Base-by-base conservation (phyloP, 2,797 vertebrate species). In the Phaenicophaeus curvirostris region DNA sequence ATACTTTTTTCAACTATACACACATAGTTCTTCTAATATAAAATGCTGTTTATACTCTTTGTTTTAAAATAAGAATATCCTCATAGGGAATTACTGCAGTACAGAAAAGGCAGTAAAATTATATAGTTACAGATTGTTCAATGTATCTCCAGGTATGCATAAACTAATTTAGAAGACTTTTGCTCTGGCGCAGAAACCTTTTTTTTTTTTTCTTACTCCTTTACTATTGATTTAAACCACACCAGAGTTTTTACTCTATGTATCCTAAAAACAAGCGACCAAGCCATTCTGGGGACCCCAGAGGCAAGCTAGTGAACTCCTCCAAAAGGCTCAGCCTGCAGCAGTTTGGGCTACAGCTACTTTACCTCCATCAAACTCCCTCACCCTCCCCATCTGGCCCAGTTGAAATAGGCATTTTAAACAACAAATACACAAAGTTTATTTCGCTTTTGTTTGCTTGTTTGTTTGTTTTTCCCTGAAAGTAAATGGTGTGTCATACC, bases 31-130 rank as follows among this genome's bases (percentile, higher is more conserved):
- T 35, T 46, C 15, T 42, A 67, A 65, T 33, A 81, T 14, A 84
- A 74, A 80, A 42, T 1, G 19, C 31, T 71, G 57, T 73, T 84
- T 78, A 48, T 21, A 31, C 15, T 66, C 25, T 46, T n/a, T 71
- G 65, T 39, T 84, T 81, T 66, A 87, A 78, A 94, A 69, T 53
- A 78, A 81, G 65, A 86, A 69, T 79, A 88, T 54, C 63, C 89
- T 81, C 79, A 53, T 1, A 11, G 44, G 66, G 25, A 58, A 78
- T 73, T 78, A 61, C 42, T 72, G 46, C 41, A 85, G 61, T 21
- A 58, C 15, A 89, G 69, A 62, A 91, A 78, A 84, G 15, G 69
- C 58, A 95, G 59, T 93, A 95, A 94, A 96, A 84, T 92, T 78
- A 66, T 72, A 72, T 14, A 65, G 76, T 68, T 83, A 68, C 35